A percentile compares a stretch with the other conserved stretches of the same genome.
Conservation (phyloP, 2,797 vertebrate genomes). For the Carcharodon carcharias region DNA sequence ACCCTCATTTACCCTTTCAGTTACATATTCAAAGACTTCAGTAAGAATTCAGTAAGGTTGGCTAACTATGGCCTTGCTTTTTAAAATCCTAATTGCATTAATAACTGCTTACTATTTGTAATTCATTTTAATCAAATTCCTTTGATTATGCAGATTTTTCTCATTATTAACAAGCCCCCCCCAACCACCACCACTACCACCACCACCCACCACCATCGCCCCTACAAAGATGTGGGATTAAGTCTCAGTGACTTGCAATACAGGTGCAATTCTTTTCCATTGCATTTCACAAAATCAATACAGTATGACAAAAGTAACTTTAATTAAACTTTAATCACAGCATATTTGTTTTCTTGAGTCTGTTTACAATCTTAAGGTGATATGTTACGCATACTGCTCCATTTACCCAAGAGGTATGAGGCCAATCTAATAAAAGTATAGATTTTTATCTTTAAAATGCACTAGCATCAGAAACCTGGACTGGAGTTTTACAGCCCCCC, state of each 20-base stretch:
- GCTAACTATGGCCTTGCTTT: too few species aligned
- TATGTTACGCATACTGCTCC: neutral
- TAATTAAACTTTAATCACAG: neutral
- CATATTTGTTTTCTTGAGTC: neutral
- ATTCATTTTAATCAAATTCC: neutral
- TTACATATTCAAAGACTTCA: too few species aligned
- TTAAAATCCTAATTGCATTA: too few species aligned
- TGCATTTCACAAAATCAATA: neutral
- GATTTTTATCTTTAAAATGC: neutral
- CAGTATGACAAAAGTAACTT: neutral
- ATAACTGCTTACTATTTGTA: neutral
- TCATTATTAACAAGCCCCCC: neutral
- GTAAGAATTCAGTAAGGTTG: neutral
- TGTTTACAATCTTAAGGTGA: neutral
- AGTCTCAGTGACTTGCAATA: neutral
- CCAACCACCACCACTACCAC: too few species aligned
- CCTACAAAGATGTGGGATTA: too few species aligned
- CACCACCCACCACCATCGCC: neutral
- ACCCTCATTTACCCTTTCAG: too few species aligned
- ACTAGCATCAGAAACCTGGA: neutral
- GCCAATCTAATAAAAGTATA: neutral
- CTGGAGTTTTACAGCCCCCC: too few species aligned
- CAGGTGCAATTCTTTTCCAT: neutral
- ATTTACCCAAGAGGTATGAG: neutral
- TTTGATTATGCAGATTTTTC: neutral